Evolutionary conservation across 92 coral and sea anemone species (phyloP).

Genomic region (Zoanthus solanderi): DNA sequence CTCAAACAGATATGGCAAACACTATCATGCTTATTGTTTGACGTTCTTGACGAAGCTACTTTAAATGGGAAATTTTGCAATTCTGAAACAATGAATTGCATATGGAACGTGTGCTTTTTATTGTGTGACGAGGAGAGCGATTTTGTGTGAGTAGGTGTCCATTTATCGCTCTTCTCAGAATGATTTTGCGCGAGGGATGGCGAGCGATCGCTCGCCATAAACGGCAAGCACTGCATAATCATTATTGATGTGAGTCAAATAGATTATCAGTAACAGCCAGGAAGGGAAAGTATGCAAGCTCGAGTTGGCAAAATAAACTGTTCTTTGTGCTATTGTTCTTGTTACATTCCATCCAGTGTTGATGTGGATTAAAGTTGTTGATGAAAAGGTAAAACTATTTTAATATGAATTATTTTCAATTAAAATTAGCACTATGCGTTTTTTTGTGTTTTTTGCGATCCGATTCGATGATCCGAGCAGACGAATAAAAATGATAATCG

Average conservation of each 20-base stretch:
- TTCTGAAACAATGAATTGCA: no score
- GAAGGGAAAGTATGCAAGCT: constrained; percentile 8
- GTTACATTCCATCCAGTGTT: background rate
- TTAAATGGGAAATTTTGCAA: no score
- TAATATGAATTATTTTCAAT: background rate
- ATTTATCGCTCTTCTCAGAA: no score
- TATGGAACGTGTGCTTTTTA: background rate
- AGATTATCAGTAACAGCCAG: background rate
- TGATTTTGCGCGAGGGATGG: no score
- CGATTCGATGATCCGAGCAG: no score
- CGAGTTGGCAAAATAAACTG: constrained; percentile 24
- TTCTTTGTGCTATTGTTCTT: constrained; percentile 44
- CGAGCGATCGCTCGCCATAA: no score
- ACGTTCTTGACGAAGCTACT: no score
- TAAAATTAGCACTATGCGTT: background rate
- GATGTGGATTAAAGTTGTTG: constrained; percentile 7
- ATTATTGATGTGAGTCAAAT: background rate
- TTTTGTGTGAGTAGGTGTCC: background rate
- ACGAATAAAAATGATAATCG: no score
- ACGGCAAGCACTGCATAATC: no score
- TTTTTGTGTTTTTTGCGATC: background rate
- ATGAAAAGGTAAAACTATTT: background rate
- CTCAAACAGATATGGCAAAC: no score
- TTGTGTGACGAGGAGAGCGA: constrained; percentile 15
- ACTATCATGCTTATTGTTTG: no score